Evolutionary conservation across 1,140 invertebrate genomes (phyloP), one percentile per base, ranked within the genome.

Genomic region (Hycleus cichorii): DNA sequence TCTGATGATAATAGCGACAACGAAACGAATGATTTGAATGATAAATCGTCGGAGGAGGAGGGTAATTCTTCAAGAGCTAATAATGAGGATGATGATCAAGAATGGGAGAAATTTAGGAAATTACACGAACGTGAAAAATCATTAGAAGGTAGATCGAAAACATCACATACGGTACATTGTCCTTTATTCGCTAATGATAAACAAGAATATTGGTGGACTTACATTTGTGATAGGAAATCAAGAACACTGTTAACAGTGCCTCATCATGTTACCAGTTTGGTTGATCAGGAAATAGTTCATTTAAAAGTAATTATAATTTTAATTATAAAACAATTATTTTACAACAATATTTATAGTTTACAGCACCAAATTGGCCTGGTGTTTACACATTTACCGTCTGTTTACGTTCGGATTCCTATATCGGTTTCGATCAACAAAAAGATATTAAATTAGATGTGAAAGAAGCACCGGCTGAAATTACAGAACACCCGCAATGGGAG

Each of bases 191-290:
- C 97, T 5, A 86, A 91, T 67, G 91, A 94, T 64, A 99, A 99
- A 75, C 95, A 97, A 74, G 97, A 99, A 76, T 97, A 92, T 73
- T 99, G 97, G 97, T 99, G 95, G 95, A 88, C 96, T 24, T 99
- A 98, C 75, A 87, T 99, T 57, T 90, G 90, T 74, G 96, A 99
- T 77, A 84, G 90, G 56, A 98, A 98, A 75, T 90, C 87, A 58
- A 85, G 87, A 62, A 88, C 89, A 47, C 76, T 99, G 47, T 81
- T 97, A 18, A 95, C 95, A 40, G 85, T 90, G 48, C 94, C 96
- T 42, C 88, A 91, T 71, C 87, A 96, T 64, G 84, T 98, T n/a
- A 93, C 90, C 25, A 86, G 87, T 70, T 77, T 93, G 40, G 83
- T 89, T 25, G 81, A 87, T 64, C 76, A 81, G 55, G 88, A 91